Evolutionary conservation across 2,113 vertebrate genomes (phyloP).

Genomic region (Eulemur rufifrons): DNA sequence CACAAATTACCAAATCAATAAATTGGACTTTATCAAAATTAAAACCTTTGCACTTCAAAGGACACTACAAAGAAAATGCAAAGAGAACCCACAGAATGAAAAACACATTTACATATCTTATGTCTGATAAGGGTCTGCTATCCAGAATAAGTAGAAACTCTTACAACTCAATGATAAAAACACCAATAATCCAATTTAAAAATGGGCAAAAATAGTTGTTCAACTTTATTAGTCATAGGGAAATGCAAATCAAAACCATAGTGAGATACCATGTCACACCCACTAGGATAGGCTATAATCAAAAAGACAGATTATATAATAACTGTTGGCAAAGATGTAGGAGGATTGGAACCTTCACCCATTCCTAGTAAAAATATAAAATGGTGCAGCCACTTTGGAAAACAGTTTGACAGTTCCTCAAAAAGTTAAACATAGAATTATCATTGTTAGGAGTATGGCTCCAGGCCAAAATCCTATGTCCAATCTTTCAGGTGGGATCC

Average conservation of each 20-base stretch:
- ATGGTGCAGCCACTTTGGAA: neutral
- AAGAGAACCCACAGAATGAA: neutral
- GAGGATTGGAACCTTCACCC: neutral
- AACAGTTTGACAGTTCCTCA: neutral
- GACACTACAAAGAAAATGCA: neutral
- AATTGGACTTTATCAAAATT: neutral
- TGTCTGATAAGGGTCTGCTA: neutral
- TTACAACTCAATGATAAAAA: neutral
- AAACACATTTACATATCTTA: neutral
- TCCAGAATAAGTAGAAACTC: neutral
- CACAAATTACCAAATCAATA: neutral
- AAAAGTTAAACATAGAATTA: neutral
- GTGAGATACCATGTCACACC: neutral
- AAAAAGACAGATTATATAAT: neutral
- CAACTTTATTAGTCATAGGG: neutral
- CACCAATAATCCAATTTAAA: neutral
- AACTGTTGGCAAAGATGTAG: neutral
- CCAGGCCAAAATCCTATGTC: neutral
- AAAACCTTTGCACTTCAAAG: neutral
- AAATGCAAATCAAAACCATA: neutral
- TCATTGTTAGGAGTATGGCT: neutral
- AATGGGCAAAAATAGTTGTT: neutral
- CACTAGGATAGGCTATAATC: neutral
- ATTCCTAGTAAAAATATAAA: neutral
- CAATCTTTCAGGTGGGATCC: neutral